Percentiles rank a stretch among this genome's conserved stretches.
Conservation (phyloP, 1,140 invertebrate genomes). For the Micrasema minimum region DNA sequence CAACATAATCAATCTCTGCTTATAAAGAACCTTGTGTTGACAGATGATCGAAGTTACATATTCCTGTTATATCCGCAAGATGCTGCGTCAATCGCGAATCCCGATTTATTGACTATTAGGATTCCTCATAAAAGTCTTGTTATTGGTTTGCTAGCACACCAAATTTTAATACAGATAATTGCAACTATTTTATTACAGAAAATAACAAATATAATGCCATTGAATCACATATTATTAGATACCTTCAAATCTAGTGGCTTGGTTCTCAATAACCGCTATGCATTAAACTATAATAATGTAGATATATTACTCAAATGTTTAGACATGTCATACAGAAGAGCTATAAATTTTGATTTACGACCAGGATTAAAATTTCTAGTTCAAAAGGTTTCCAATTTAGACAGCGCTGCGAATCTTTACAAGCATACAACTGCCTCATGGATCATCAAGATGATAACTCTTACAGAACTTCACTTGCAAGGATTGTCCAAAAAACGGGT, state of each 20-base stretch:
- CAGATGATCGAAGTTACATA: slow-evolving; percentile 87
- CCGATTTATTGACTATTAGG: slow-evolving; percentile 82
- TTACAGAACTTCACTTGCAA: slow-evolving; percentile 75
- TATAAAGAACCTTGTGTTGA: slow-evolving; percentile 62
- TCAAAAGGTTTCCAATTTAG: slow-evolving; percentile 90
- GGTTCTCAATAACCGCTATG: slow-evolving; percentile 66
- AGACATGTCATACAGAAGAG: slow-evolving; percentile 81
- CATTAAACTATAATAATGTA: slow-evolving; percentile 69
- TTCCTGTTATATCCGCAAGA: slow-evolving; percentile 88
- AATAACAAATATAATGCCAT: slow-evolving; percentile 70
- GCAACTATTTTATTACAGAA: slow-evolving; percentile 81
- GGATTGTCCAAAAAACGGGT: slow-evolving; percentile 33
- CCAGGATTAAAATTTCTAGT: slow-evolving; percentile 93
- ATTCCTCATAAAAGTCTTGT: slow-evolving; percentile 89
- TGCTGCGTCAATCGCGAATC: slow-evolving; percentile 76
- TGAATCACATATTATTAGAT: slow-evolving; percentile 69
- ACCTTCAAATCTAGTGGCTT: slow-evolving; percentile 68
- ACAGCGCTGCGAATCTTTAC: slow-evolving; percentile 90
- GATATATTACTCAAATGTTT: slow-evolving; percentile 81
- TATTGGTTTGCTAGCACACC: slow-evolving; percentile 88
- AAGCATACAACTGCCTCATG: slow-evolving; percentile 92
- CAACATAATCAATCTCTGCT: slow-evolving; percentile 58
- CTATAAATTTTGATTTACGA: slow-evolving; percentile 86
- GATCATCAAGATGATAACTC: slow-evolving; percentile 87
- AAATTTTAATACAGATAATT: slow-evolving; percentile 90